phyloP scores from a whole-genome alignment of 2,797 vertebrate species.

The Scolopax bukidnonensis region DNA sequence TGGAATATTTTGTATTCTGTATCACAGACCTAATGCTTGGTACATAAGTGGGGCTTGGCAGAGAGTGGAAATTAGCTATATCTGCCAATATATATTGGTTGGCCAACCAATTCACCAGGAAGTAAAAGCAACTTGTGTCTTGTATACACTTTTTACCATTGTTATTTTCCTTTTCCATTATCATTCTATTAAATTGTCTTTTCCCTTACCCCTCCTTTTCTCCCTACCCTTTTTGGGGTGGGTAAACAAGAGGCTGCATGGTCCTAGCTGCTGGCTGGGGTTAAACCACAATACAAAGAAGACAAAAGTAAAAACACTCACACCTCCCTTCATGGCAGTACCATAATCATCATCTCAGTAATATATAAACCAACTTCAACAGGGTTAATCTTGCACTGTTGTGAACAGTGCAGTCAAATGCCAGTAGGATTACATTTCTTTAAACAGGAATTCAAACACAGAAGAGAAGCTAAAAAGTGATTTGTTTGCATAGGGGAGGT shows the following conservation, averaged over 20 bases:
- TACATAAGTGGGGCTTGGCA: not conserved
- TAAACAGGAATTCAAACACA: not conserved
- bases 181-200: not conserved
- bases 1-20: not conserved
- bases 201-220: not conserved
- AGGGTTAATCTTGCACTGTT: not conserved
- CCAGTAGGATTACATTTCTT: slow-evolving; percentile 8
- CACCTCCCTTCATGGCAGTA: not conserved
- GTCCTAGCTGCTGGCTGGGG: not conserved
- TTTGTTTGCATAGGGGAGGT: rapidly evolving
- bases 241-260: not conserved
- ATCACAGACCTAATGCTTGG: not conserved
- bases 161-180: not conserved
- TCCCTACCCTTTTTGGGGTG: not conserved
- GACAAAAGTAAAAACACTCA: not conserved
- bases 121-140: not conserved
- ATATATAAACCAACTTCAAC: not conserved
- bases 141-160: not conserved
- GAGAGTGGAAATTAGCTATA: not conserved
- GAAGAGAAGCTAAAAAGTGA: not conserved
- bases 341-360: not conserved
- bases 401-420: not conserved
- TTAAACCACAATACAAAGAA: not conserved
- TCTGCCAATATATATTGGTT: not conserved
- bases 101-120: not conserved